A percentile compares a stretch with the other conserved stretches of the same genome.
phyloP scores from a whole-genome alignment of 2,888 invertebrate species.

The Ichneumoninae sp. region DNA sequence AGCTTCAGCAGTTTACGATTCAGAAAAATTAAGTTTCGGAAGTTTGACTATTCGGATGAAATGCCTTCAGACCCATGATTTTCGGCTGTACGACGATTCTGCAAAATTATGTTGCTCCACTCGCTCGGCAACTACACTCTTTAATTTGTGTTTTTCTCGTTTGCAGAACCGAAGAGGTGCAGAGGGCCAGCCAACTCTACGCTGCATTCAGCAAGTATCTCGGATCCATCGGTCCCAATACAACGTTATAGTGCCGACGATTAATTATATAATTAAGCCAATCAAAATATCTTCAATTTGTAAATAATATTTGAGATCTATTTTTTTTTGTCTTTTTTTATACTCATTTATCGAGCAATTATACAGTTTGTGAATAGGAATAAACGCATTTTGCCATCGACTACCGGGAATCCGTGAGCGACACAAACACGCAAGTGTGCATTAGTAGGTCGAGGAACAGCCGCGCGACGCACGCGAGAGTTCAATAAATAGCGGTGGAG shows the following conservation, averaged over 20 bases:
- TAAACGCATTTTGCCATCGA: slow-evolving; percentile 30
- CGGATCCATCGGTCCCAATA: slow-evolving; percentile 74
- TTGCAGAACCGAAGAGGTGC: slow-evolving; percentile 80
- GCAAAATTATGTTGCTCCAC: no score
- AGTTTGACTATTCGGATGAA: no score
- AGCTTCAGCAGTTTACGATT: no score
- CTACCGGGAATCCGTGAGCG: slow-evolving; percentile 43
- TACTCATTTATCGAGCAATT: slow-evolving; percentile 14
- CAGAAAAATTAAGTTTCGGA: no score
- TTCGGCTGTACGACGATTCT: no score
- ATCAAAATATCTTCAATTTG: slow-evolving; percentile 50
- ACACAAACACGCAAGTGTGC: slow-evolving; percentile 30
- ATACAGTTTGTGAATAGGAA: slow-evolving; percentile 12
- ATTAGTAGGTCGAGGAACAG: slow-evolving; percentile 47
- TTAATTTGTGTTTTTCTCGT: slow-evolving; percentile 20
- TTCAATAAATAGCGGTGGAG: slow-evolving; percentile 44
- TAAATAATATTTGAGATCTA: slow-evolving; percentile 59
- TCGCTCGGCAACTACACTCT: no score
- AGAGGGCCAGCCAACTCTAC: slow-evolving; percentile 79
- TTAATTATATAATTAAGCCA: neutral
- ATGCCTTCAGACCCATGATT: no score
- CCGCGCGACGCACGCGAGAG: slow-evolving; percentile 35
- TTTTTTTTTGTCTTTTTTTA: slow-evolving; percentile 9
- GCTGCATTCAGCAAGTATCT: slow-evolving; percentile 79
- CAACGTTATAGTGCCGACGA: slow-evolving; percentile 52